Evolutionary conservation across 2,888 invertebrate genomes (phyloP), one percentile per base, ranked within the genome.

Genomic region (Erebia epiphron): DNA sequence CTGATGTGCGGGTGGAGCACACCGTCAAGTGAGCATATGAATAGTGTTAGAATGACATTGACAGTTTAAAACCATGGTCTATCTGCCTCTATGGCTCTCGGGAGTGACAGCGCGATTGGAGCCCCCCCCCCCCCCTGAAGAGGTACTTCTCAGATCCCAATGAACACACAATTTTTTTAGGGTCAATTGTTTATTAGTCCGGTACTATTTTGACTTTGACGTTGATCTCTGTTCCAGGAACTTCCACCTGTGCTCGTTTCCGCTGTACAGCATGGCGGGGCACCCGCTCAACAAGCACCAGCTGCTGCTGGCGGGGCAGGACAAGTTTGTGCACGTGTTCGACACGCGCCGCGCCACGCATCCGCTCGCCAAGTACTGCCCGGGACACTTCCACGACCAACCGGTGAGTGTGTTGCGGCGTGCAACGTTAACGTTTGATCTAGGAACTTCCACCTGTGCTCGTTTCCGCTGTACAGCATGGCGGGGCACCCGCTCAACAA

Each of bases 241-340:
- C 74, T 89, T 95, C 74, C 90, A 92, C 72, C 94, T 96, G 9
- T 94, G 90, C 66, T 94, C 95, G 78, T 93, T 98, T 8, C 95
- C 97, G n/a, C 91, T 99, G 73, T 98, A 98, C 91, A 97, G 98
- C 86, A 96, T 99, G 81, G 95, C 96, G 79, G 95, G 96, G 8
- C 97, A 99, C 94, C 98, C 99, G 0, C 86, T 95, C 46, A 95
- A 96, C 78, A 93, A 95, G 13, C 92, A 95, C 68, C 96, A 98
- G 89, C 96, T 98, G 86, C 96, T 97, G 79, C 95, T 98, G 18
- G 95, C 97, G 67, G 99, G 99, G 1, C 94, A 96, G 62, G 97
- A 98, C 89, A 95, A 95, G 79, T 95, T 92, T 82, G 95, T 98
- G 60, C 94, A 97, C 70, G 94, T 97, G 58, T 98, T 96, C 83